Base-by-base conservation (phyloP, 1,140 invertebrate species). In the Pseudomyrmex flavicornis region DNA sequence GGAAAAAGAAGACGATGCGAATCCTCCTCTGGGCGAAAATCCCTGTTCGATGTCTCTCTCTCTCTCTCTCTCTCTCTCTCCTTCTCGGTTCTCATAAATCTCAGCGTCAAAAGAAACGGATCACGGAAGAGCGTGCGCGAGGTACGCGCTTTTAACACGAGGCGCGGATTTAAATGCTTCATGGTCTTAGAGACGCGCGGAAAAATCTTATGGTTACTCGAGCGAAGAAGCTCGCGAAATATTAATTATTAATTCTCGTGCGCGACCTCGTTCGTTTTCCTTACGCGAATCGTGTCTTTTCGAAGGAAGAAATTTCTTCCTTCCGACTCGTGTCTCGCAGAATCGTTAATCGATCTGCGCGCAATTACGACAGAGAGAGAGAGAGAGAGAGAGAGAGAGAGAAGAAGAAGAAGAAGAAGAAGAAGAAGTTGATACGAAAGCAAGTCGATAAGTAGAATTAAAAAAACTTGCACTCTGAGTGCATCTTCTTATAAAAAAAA, bases 81-180 rank as follows among this genome's bases (percentile, higher is more conserved):
- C 1, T 26, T 26, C 44, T 83, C 48, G 20, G 72, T 77, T 44
- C 46, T 61, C 44, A 75, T 80, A 80, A 80, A 80, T 80, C 76
- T 80, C 76, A 22, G 46, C 66, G 76, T 80, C 76, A 80, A 80
- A 80, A 80, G 76, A 80, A 80, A 70, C 66, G 76, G 65, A 46
- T 80, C 76, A 35, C 35, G 35, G 4, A 80, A 44, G 48, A 72
- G 44, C 66, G 15, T 35, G 15, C 22, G 68, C 22, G 59, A 22
- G 2, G 50, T 52, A 52, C 50, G 77, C 22, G 82, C 82, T 83
- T 83, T 83, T 83, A 83, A 83, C 74, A 13, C 44, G 15, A 65
- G 13, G n/a, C 77, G 50, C 56, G 66, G 65, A 77, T 66, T 46
- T 83, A 83, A 65, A 66, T 83, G 56, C 76, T 80, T 59, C 59